Base-by-base conservation (phyloP, 1,140 invertebrate species). In the Papilio xuthus region DNA sequence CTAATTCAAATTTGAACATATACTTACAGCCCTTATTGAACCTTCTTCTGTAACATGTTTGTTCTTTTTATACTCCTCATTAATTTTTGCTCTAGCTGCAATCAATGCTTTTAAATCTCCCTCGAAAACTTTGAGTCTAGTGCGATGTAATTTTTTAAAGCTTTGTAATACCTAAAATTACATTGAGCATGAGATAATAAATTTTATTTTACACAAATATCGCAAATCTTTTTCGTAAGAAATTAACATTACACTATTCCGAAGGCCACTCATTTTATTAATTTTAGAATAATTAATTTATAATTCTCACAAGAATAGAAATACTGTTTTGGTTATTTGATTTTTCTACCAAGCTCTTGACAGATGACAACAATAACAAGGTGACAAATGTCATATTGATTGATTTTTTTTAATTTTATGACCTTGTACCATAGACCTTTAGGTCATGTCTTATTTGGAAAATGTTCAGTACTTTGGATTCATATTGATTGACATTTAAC, bases 61-160 rank as follows among this genome's bases (percentile, higher is more conserved):
- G 83, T 95, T 94, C 91, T 96, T 96, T 76, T 85, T 92, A 86
- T 95, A 96, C 88, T 96, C 96, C 70, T 95, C 94, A 87, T 96
- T 96, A 77, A 97, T 96, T 89, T 95, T 95, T 23, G 90, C 71
- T 86, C 96, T 94, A 7, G 93, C 92, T 80, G 95, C 92, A 84
- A 90, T 83, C 74, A 97, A 91, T 9, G 96, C 95, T 83, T 85
- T 86, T 50, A 94, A 80, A 86, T 97, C 96, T 18, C 94, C 95
- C 72, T 93, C 83, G 92, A 97, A 97, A 9, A 95, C 95, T 71
- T 88, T 94, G 79, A 95, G 86, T 81, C 96, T 89, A 0, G 96
- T 95, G 86, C 94, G 94, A 83, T 96, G 96, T 26, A 97, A 88
- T 79, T 93, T 94, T 90, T 96, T 96, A 81, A 96, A 97, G 37